Evolutionary conservation across 30 jellyfish, hydroid and myxozoan species (phyloP), one percentile per base, ranked within the genome.

Genomic region (Pelagia noctiluca): DNA sequence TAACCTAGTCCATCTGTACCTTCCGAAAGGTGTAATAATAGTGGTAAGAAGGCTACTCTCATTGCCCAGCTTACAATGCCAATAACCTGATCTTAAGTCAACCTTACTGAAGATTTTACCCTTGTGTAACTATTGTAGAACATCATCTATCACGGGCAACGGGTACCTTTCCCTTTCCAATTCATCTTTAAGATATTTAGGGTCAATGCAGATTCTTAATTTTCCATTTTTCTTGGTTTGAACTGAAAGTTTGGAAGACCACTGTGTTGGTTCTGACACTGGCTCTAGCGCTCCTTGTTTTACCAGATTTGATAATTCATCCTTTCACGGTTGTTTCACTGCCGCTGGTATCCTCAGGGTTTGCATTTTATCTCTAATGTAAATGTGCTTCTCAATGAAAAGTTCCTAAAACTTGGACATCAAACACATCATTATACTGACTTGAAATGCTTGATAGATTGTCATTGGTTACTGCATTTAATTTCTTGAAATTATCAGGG

Each of bases 331-430:
- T n/a, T 46, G 81, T 35, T 33, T 68, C 35, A 68, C 64, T 68
- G 81, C 32, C 64, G 35, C 81, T 31, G 81, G 81, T 68, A 68
- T 68, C 35, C 81, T 68, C 81, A 68, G 81, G 81, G 35, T 68
- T 68, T 25, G 81, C 81, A 68, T 68, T 68, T 68, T 68, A 63
- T 29, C 64, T 68, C 35, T 30, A 25, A 35, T 68, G 64, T 68
- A 68, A 68, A 68, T 68, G 81, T 2, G 81, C 81, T 36, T 68
- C 81, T 31, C 81, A 63, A 68, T 63, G 81, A 35, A 68, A 68
- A 30, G 32, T 30, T 2, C 81, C 81, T 36, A 68, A 68, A 35
- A 68, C 81, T 68, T 68, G 32, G 3, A 30, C 81, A 68, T 35
- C 81, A 68, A 68, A 68, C 30, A 68, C 81, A 68, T 68, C 81